Evolutionary conservation across 2,888 invertebrate species (phyloP), one percentile per base, ranked within the genome.

Genomic region (Drosophila hawaiiensis): DNA sequence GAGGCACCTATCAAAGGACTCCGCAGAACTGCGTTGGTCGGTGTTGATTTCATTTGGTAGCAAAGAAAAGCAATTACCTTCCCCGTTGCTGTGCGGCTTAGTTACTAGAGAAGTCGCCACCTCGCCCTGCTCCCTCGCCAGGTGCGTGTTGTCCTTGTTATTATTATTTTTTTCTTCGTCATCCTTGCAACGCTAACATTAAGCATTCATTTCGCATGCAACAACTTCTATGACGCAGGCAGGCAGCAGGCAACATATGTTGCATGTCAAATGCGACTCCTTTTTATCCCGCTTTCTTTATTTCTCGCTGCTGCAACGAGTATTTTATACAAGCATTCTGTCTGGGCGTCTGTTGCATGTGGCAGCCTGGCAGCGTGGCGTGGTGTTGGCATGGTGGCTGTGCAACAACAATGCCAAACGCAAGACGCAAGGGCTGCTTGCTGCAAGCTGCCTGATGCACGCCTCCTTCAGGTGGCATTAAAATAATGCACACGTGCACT

Each of bases 401-500:
- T 62, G 39, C 43, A 25, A 62, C 49, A 73, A 61, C 68, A 58
- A 58, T 58, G 61, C 73, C 63, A 56, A 19, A 22, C 61, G 22
- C 61, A 68, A 69, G 83, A 82, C 70, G 70, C 56, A 70, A 65
- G 62, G 72, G 73, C 68, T 64, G 82, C 73, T 29, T 82, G 9
- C 19, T n/a, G 12, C 54, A 12, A 78, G 87, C 91, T 22, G 43
- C 43, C 14, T 14, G 47, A 22, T 47, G 82, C 70, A 65, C 29
- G 28, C 19, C 91, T 90, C 81, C 92, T 92, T 92, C 87, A 92
- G 92, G 91, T 91, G 86, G 89, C 92, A 92, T 91, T 92, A 92
- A 92, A 92, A 92, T 92, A 92, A 92, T 92, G 92, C 91, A 92
- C 90, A 92, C 90, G 88, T 91, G 90, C 91, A 91, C 92, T 92